Evolutionary conservation across 2,888 invertebrate genomes (phyloP).

Genomic region (Rotaria sp.): DNA sequence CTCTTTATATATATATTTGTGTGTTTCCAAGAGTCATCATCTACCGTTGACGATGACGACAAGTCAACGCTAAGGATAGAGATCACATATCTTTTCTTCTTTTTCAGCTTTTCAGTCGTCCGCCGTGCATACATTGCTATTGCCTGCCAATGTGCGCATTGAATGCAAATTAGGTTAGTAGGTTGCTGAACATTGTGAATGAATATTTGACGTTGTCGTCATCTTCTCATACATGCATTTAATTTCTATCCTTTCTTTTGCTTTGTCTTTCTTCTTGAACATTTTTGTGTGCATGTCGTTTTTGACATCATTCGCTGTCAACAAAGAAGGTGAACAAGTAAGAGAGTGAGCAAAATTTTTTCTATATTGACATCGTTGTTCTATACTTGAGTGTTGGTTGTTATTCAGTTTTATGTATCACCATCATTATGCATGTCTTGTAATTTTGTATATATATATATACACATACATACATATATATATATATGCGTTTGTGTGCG

Average conservation of each 20-base stretch:
- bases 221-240: neutral
- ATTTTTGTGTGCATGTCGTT: neutral
- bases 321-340: neutral
- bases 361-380: neutral
- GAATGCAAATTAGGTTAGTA: slow-evolving; percentile 19
- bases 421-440: neutral
- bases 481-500: neutral
- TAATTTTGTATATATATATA: neutral
- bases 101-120: neutral
- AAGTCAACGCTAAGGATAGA: neutral
- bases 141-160: slow-evolving; percentile 7
- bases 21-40: slow-evolving; percentile 12
- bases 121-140: neutral
- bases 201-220: neutral
- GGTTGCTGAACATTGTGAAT: slow-evolving; percentile 4
- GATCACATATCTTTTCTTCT: slow-evolving; percentile 13
- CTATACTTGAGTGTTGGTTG: neutral
- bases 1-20: neutral
- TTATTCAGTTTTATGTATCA: slow-evolving; percentile 1
- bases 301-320: neutral
- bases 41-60: slow-evolving; percentile 14
- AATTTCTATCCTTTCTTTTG: neutral
- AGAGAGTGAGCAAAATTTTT: neutral
- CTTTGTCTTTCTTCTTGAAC: neutral
- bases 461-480: neutral